phyloP scores from a whole-genome alignment of 1,140 invertebrate species.

The Orchesella cincta region DNA sequence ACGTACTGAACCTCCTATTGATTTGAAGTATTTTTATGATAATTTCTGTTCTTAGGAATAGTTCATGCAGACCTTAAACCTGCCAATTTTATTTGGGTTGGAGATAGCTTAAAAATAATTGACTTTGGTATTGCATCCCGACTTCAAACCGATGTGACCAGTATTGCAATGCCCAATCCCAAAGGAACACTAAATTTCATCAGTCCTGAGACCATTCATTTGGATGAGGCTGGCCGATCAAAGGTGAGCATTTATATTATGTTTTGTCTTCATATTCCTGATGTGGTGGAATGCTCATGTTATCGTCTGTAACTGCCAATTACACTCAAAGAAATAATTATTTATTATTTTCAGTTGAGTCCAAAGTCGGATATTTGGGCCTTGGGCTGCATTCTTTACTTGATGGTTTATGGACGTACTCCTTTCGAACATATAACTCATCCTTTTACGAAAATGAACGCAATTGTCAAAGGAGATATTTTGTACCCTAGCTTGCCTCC shows the following conservation, averaged over 20 bases:
- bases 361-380: constrained; percentile 97
- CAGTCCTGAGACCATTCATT: constrained; percentile 86
- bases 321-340: background rate
- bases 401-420: constrained; percentile 84
- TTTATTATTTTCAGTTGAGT: constrained; percentile 69
- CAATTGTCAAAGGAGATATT: constrained; percentile 77
- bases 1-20: too few relatives aligned
- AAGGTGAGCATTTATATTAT: constrained; percentile 45
- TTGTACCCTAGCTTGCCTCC: constrained; percentile 65
- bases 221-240: constrained; percentile 52
- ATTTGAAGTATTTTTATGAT: background rate
- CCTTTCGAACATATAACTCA: constrained; percentile 85
- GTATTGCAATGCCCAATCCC: constrained; percentile 77
- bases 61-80: constrained; percentile 97
- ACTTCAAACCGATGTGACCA: constrained; percentile 84
- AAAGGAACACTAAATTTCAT: constrained; percentile 94
- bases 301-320: background rate
- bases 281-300: too few relatives aligned
- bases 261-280: too few relatives aligned
- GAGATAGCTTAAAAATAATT: constrained; percentile 86
- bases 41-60: constrained; percentile 66
- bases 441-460: constrained; percentile 73
- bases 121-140: constrained; percentile 97
- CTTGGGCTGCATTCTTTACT: constrained; percentile 93
- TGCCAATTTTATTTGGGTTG: constrained; percentile 90